phyloP scores from a whole-genome alignment of 1,140 invertebrate genomes.

The Plectrocnemia conspersa region DNA sequence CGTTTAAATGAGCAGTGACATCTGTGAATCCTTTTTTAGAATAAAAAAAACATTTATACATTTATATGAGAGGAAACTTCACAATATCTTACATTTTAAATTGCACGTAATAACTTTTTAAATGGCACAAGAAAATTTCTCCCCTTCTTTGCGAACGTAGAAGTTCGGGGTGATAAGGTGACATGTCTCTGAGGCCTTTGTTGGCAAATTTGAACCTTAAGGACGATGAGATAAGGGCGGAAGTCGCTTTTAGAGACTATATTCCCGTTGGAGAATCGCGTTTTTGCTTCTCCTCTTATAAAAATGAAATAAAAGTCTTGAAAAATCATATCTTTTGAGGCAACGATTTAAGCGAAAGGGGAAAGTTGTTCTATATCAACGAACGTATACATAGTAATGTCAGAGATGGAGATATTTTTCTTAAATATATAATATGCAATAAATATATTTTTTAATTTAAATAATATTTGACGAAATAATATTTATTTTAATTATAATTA shows the following conservation, averaged over 20 bases:
- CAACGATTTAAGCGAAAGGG: constrained; percentile 33
- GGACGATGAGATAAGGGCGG: background rate
- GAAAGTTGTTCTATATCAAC: constrained; percentile 28
- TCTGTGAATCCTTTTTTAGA: constrained; percentile 28
- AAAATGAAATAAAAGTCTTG: constrained; percentile 36
- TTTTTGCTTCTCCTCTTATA: constrained; percentile 8
- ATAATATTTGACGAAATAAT: too few relatives aligned
- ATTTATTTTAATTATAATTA: too few relatives aligned
- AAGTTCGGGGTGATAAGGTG: background rate
- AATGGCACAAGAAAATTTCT: constrained; percentile 33
- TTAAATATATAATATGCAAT: background rate
- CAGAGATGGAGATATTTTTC: too few relatives aligned
- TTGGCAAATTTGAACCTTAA: constrained; percentile 11
- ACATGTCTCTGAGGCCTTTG: too few relatives aligned
- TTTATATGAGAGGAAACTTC: constrained; percentile 31
- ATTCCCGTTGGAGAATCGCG: background rate
- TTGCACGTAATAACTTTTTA: constrained; percentile 36
- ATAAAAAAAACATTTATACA: constrained; percentile 34
- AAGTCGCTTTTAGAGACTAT: background rate
- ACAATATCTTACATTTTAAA: constrained; percentile 37
- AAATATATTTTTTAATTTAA: too few relatives aligned
- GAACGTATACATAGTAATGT: constrained; percentile 30
- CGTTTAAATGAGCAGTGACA: constrained; percentile 24
- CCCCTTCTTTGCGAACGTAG: constrained; percentile 18
- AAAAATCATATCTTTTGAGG: constrained; percentile 35